A percentile compares a stretch with the other conserved stretches of the same genome.
These are phyloP conservation scores for Steatocranus sp. DNA, from an alignment of 2,797 vertebrate genomes.

Conservation along the genomic window DNA sequence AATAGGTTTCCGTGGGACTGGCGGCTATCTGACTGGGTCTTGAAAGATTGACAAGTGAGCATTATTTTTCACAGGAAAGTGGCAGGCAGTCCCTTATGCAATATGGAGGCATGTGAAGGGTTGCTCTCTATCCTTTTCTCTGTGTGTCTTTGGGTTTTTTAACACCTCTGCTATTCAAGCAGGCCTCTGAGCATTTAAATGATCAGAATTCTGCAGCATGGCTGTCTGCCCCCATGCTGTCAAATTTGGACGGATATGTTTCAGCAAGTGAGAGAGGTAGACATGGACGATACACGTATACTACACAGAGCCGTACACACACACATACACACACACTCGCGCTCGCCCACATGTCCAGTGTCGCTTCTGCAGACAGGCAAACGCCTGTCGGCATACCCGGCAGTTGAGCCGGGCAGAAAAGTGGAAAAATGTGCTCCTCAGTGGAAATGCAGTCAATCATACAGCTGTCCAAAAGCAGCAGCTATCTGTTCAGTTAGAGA, in stretches of 20 bases:
- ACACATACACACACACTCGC: slow-evolving; percentile 12
- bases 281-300: slow-evolving; percentile 55
- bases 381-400: slow-evolving; percentile 59
- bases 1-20: slow-evolving; percentile 66
- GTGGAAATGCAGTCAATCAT: slow-evolving; percentile 75
- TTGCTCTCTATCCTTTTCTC: slow-evolving; percentile 58
- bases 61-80: slow-evolving; percentile 74
- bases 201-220: slow-evolving; percentile 75
- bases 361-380: slow-evolving; percentile 67
- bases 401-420: slow-evolving; percentile 63
- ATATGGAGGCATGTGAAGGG: slow-evolving; percentile 63
- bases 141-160: slow-evolving; percentile 38
- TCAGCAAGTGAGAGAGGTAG: slow-evolving; percentile 73
- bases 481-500: slow-evolving; percentile 63
- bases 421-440: slow-evolving; percentile 72
- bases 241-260: slow-evolving; percentile 77
- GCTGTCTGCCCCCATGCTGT: slow-evolving; percentile 73
- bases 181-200: slow-evolving; percentile 76
- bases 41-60: slow-evolving; percentile 77
- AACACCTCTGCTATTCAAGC: slow-evolving; percentile 67
- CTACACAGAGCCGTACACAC: slow-evolving; percentile 24
- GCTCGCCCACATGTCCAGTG: slow-evolving; percentile 58
- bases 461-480: slow-evolving; percentile 70
- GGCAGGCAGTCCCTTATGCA: slow-evolving; percentile 73
- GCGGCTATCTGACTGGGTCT: slow-evolving; percentile 66